Evolutionary conservation across 1,140 invertebrate species (phyloP), one percentile per base, ranked within the genome.

Genomic region (Pseudomyrmex sp.): DNA sequence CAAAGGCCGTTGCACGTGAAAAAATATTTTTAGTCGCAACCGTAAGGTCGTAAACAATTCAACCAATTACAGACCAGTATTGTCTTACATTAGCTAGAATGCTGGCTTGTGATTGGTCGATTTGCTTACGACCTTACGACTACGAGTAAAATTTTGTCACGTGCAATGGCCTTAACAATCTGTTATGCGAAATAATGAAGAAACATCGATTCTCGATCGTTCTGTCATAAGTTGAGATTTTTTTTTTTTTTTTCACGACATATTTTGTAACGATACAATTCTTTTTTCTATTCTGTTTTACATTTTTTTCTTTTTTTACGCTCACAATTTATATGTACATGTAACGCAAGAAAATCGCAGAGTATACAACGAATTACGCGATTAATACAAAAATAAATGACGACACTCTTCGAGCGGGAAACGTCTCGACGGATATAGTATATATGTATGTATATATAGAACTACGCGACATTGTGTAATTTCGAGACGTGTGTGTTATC

Each of bases 371-470:
- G 5, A 79, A 80, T 61, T 18, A 79, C 20, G 54, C 26, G 20
- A 76, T 35, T 87, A 26, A 26, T 26, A 84, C 50, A 59, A 87
- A 84, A 87, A 86, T 79, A 68, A 79, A 48, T 18, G 68, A 10
- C 18, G 44, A 26, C 44, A 3, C 20, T 69, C 56, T 72, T 73
- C 48, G 68, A 84, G 74, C 48, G n/a, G 18, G 72, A 65, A 15
- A 72, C 20, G 50, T 46, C 13, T 52, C 54, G 26, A 50, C 26
- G 68, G 35, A 61, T 61, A 35, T 61, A 35, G 5, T 7, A 35
- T 26, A 26, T 26, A 26, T 7, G 1, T 26, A 26, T 23, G 1
- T 26, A 26, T 15, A 68, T 23, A 12, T 20, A 35, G 13, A 56
- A 68, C 48, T 70, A 26, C 3, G 26, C 26, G 26, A 26, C 13